Base-by-base conservation (phyloP, 2,888 invertebrate species). In the Heteromyza rotundicornis region DNA sequence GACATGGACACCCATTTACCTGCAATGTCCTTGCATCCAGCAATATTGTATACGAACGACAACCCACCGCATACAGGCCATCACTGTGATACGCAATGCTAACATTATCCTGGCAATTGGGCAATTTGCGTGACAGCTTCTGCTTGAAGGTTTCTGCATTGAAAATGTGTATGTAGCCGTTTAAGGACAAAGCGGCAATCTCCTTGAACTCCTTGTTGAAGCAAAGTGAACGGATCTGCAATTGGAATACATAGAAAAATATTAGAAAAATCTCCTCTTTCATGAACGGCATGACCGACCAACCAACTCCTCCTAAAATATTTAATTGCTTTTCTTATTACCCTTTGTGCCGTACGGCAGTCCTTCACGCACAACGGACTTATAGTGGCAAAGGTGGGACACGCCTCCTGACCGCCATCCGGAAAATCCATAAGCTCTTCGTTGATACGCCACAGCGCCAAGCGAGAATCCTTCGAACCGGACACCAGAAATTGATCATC, bases 401-500 rank as follows among this genome's bases (percentile, higher is more conserved):
- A 83, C 1, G 81, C 78, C 65, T 82, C 82, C 58, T 80, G 73
- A 52, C 83, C 74, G 56, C 80, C 74, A 70, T 79, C 75, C 0
- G 82, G 82, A 58, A 82, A 82, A 65, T 79, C 79, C 74, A 78
- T 77, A 63, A 82, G 69, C 62, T 82, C 84, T 60, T 83, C 79
- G 32, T 86, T 91, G 57, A 96, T 90, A 64, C 90, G 87, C 97
- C 97, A 98, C 63, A 97, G 84, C 20, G 94, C 94, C 85, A 97
- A 87, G 79, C 90, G 91, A 2, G 94, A 94, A 83, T 97, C 97
- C 58, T 96, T 89, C 0, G 96, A 95, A 12, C 96, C 96, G 5
- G 96, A 94, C 61, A 97, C 95, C 59, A 97, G 84, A 85, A 94
- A 96, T 83, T 96, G 92, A 83, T 98, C 97, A 83, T 98, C 97